These are phyloP conservation scores for Parus major DNA, from an alignment of 2,113 vertebrate species.

Conservation along the genomic window DNA sequence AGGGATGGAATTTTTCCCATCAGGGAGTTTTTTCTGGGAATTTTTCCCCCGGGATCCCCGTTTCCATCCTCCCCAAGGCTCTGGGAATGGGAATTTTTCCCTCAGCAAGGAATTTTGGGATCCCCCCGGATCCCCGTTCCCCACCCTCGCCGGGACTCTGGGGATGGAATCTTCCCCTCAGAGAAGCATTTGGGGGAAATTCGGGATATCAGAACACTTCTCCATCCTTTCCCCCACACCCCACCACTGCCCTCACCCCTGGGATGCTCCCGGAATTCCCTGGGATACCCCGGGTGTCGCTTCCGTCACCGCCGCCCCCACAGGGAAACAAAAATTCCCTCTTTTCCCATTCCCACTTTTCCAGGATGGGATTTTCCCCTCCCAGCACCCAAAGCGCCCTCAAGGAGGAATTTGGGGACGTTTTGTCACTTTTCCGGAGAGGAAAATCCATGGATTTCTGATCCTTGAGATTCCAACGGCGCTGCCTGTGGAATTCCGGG, in stretches of 20 bases:
- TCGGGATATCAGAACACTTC: background rate
- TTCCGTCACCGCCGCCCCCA: rapidly evolving
- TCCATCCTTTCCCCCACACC: background rate
- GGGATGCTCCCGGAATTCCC: background rate
- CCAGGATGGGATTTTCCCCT: background rate
- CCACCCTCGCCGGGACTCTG: background rate
- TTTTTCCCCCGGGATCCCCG: too few species aligned
- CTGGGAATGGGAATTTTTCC: background rate
- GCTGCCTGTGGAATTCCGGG: rapidly evolving
- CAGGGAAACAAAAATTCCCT: background rate
- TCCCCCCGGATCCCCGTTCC: background rate
- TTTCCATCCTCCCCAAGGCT: too few species aligned
- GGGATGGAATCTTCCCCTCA: background rate
- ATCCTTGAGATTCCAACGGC: slow-evolving; percentile 6
- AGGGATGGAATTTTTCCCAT: too few species aligned
- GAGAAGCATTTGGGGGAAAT: background rate
- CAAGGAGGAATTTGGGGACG: background rate
- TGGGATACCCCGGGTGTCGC: background rate
- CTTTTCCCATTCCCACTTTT: background rate
- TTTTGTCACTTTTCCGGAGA: background rate
- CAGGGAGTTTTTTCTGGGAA: too few species aligned
- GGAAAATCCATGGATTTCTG: background rate
- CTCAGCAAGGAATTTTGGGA: background rate
- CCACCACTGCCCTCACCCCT: background rate
- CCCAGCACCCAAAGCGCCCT: background rate